Conservation (phyloP, 30 jellyfish, hydroid and myxozoan species). For the Hydra vulgaris region DNA sequence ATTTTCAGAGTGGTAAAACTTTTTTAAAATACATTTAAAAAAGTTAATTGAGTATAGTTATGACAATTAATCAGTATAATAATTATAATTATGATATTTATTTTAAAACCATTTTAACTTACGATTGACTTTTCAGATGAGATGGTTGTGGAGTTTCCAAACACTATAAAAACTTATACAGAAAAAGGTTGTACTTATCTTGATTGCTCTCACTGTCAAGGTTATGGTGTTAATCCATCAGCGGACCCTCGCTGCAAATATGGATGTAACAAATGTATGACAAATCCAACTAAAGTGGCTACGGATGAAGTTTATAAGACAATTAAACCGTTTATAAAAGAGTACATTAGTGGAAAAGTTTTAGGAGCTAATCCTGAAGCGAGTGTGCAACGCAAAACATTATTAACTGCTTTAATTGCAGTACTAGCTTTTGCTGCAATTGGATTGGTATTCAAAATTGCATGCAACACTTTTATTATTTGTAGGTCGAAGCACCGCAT, state of each 20-base stretch:
- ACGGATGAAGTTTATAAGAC: not conserved
- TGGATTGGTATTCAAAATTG: not conserved
- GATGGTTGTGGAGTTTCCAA: not conserved
- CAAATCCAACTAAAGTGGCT: not conserved
- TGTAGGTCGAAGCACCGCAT: not conserved
- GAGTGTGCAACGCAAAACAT: not conserved
- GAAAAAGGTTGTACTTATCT: not conserved
- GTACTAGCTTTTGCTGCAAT: not conserved
- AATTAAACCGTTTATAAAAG: not conserved
- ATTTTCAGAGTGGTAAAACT: not conserved
- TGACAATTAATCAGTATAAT: not conserved
- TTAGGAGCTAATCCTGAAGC: not conserved
- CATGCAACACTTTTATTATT: not conserved
- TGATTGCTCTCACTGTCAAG: constrained; percentile 30
- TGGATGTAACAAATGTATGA: constrained; percentile 27
- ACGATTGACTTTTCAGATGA: not conserved
- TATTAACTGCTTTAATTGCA: not conserved
- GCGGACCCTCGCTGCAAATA: constrained; percentile 34
- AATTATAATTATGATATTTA: not conserved
- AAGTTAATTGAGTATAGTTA: too few relatives aligned
- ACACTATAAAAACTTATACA: not conserved
- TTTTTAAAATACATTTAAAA: too few relatives aligned
- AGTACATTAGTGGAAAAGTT: not conserved
- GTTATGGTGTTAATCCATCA: constrained; percentile 28
- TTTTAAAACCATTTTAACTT: too few relatives aligned